Base-by-base conservation (phyloP, 2,113 vertebrate genomes). In the Macrotus californicus region DNA sequence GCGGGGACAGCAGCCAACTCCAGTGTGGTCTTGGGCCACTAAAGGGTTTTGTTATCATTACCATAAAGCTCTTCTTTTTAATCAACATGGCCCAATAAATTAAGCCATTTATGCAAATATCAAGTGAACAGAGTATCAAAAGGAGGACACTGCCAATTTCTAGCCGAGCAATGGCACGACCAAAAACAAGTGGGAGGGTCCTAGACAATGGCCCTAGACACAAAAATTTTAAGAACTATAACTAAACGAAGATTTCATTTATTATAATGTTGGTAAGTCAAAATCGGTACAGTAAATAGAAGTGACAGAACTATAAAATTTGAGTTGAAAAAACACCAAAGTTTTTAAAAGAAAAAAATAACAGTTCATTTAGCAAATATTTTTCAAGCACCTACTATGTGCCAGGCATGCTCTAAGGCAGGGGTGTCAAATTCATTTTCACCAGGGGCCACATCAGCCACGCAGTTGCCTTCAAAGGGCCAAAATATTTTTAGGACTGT, bases 281-380 rank as follows among this genome's bases (percentile, higher is more conserved):
- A 70, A 83, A 5, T 6, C 19, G 82, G 56, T 92, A 43, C 1
- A 61, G 43, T 59, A 84, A 87, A 61, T n/a, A 77, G 6, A 94
- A 94, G 66, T 85, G 66, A 91, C 9, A 73, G 10, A 94, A 95
- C 50, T 81, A 95, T 0, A 96, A 56, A 87, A 92, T 82, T 41
- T 66, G 64, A 96, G 21, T 94, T 86, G 36, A n/a, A 39, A 59
- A 88, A 82, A 39, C 14, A 82, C 29, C 61, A 54, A 83, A 41
- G 13, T 90, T 89, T 66, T 90, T 86, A 80, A 93, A 34, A 77
- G 72, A 87, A 61, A 77, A 95, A 95, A 39, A 26, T 31, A 72
- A 36, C 34, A 93, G 9, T 87, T 91, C 61, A 81, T 46, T 94
- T 19, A 85, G 54, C 64, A 96, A 95, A 88, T 89, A 95, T 72